Evolutionary conservation across 2,113 vertebrate species (phyloP).

Genomic region (Nothobranchius furzeri): DNA sequence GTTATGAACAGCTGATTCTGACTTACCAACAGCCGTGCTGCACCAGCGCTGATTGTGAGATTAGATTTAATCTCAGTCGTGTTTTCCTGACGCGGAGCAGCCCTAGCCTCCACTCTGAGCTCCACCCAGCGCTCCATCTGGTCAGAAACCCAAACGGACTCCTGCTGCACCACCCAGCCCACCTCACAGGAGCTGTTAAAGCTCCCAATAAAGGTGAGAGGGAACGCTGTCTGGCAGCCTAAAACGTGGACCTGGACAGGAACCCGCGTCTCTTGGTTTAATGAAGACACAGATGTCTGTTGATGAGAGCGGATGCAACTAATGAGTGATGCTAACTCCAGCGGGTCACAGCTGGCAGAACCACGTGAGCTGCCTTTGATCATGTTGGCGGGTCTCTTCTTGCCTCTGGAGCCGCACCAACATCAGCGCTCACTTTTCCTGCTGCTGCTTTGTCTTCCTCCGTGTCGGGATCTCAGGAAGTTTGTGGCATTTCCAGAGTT

Average conservation of each 20-base stretch:
- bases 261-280: conserved; percentile 59
- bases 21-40: too few relatives aligned
- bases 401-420: conserved; percentile 25
- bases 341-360: conserved; percentile 52
- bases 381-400: conserved; percentile 20
- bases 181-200: conserved; percentile 50
- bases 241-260: conserved; percentile 32
- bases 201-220: conserved; percentile 31
- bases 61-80: too few relatives aligned
- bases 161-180: conserved; percentile 9
- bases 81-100: too few relatives aligned
- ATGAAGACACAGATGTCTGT: conserved; percentile 71
- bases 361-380: conserved; percentile 60
- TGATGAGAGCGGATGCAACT: conserved; percentile 62
- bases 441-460: background rate
- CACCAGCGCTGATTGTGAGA: too few relatives aligned
- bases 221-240: conserved; percentile 40
- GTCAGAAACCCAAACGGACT: conserved; percentile 46
- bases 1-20: too few relatives aligned
- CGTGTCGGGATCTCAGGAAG: conserved; percentile 2
- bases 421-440: conserved; percentile 12
- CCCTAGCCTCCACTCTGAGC: background rate
- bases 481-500: conserved; percentile 18
- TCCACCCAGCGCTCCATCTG: conserved; percentile 8
- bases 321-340: conserved; percentile 63